phyloP scores from a whole-genome alignment of 2,113 vertebrate genomes.

The Sceloporus undulatus region DNA sequence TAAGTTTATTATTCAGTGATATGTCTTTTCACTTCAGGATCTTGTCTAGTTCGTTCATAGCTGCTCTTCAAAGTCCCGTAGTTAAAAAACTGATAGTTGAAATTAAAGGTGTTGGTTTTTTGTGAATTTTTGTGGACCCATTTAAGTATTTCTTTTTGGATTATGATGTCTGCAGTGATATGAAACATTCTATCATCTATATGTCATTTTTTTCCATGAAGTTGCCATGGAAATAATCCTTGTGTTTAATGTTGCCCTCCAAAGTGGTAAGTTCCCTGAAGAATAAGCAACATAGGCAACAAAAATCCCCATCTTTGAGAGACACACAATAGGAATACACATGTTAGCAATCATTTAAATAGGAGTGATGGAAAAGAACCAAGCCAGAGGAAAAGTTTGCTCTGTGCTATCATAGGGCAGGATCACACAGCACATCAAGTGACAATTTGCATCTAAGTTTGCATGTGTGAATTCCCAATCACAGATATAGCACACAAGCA shows the following conservation, averaged over 20 bases:
- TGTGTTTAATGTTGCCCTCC: not conserved
- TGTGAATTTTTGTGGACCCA: not conserved
- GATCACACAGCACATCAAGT: not conserved
- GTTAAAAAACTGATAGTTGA: not conserved
- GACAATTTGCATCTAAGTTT: not conserved
- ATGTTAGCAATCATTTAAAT: not conserved
- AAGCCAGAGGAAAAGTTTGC: not conserved
- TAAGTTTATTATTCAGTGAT: too few species aligned
- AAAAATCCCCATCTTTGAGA: not conserved
- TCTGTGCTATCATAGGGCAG: not conserved
- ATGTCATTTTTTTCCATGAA: not conserved
- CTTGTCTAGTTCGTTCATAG: too few species aligned
- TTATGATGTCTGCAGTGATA: not conserved
- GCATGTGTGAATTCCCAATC: not conserved
- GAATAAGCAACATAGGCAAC: not conserved
- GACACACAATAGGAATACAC: not conserved
- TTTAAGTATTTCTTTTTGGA: slow-evolving; percentile 9
- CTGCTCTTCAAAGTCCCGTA: too few species aligned
- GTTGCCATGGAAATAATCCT: not conserved
- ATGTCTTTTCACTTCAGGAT: too few species aligned
- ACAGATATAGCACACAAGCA: not conserved
- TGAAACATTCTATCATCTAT: not conserved
- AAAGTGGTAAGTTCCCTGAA: not conserved
- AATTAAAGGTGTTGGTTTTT: slow-evolving; percentile 19
- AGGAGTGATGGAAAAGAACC: not conserved